Percentiles rank a stretch among this genome's conserved stretches.
These are phyloP conservation scores for Drosophila falleni DNA, from an alignment of 2,888 invertebrate genomes.

Conservation along the genomic window DNA sequence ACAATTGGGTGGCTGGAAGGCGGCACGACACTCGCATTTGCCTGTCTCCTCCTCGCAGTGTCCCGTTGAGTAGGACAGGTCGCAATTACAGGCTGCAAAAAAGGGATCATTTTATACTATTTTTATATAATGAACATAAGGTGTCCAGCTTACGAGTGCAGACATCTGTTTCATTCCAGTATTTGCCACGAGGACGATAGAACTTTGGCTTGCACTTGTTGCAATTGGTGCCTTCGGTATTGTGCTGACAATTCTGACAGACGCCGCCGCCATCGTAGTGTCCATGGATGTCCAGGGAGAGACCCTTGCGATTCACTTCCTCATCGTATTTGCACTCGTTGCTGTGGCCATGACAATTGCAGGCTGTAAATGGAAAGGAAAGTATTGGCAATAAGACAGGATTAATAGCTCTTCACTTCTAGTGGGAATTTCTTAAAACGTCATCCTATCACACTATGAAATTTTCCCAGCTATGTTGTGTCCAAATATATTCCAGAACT, in stretches of 20 bases:
- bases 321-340: slow-evolving; percentile 95
- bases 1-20: slow-evolving; percentile 93
- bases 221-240: slow-evolving; percentile 98
- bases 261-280: slow-evolving; percentile 98
- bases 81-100: slow-evolving; percentile 93
- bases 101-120: not conserved
- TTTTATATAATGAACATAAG: not conserved
- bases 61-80: slow-evolving; percentile 94
- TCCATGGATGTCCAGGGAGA: slow-evolving; percentile 96
- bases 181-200: slow-evolving; percentile 92
- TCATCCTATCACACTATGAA: no score
- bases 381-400: not conserved
- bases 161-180: slow-evolving; percentile 94
- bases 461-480: no score
- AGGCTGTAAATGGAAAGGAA: slow-evolving; percentile 88
- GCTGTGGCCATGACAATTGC: slow-evolving; percentile 98
- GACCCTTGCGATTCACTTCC: slow-evolving; percentile 90
- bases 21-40: slow-evolving; percentile 93
- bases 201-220: slow-evolving; percentile 95
- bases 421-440: no score
- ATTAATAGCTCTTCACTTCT: no score
- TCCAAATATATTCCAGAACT: no score
- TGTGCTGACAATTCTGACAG: slow-evolving; percentile 96
- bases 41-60: slow-evolving; percentile 97
- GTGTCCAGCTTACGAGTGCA: slow-evolving; percentile 92